These are phyloP conservation scores for Panagrolaimus sp. DNA, from an alignment of 1,140 invertebrate genomes.

Conservation along the genomic window DNA sequence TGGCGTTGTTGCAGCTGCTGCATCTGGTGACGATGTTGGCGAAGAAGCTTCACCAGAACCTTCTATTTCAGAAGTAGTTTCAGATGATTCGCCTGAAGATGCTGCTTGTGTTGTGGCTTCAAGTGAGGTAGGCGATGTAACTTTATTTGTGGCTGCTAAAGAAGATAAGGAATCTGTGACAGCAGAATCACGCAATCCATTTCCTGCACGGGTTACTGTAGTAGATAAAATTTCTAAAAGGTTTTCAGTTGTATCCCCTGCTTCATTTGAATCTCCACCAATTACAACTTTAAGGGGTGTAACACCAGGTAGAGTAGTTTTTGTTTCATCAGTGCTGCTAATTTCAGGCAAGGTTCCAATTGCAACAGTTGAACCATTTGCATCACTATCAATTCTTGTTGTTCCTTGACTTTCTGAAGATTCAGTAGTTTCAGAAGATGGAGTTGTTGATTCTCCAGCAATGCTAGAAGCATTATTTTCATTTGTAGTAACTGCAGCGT, in stretches of 20 bases:
- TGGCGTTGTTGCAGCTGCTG: not conserved
- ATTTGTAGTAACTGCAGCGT: no score
- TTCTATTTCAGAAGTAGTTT: not conserved
- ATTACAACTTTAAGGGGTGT: not conserved
- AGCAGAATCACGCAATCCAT: not conserved
- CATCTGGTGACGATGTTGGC: not conserved
- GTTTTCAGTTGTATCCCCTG: not conserved
- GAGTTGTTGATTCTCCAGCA: not conserved
- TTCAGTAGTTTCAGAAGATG: conserved; percentile 2
- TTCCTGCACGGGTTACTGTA: not conserved
- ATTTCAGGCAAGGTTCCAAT: not conserved
- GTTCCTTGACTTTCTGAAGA: not conserved
- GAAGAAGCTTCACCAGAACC: not conserved
- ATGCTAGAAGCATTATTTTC: no score
- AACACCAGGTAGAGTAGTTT: not conserved
- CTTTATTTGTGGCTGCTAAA: not conserved
- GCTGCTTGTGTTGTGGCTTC: not conserved
- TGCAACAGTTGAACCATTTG: not conserved
- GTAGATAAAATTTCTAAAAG: not conserved
- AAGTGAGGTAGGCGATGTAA: not conserved
- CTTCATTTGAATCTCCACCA: not conserved
- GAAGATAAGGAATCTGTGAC: not conserved
- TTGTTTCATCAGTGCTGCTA: not conserved
- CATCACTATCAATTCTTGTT: no score
- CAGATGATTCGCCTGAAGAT: no score